Evolutionary conservation across 2,113 vertebrate genomes (phyloP).

Genomic region (Vulpes vulpes): DNA sequence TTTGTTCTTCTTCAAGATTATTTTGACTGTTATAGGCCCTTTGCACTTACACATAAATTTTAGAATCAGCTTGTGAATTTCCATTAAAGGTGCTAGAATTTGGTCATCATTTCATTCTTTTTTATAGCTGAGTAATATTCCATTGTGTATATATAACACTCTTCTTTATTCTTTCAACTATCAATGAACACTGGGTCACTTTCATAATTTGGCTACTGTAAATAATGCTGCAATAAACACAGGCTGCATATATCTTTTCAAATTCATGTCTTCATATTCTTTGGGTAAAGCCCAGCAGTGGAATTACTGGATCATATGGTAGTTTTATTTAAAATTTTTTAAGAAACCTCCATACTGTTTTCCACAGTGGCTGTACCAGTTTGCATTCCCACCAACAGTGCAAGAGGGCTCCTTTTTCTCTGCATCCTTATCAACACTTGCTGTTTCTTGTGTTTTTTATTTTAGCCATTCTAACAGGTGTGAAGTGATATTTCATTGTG

Average conservation of each 20-base stretch:
- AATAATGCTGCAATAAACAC: background rate
- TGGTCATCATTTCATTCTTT: background rate
- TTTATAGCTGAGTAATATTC: background rate
- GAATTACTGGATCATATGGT: background rate
- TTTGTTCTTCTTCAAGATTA: background rate
- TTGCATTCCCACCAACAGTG: background rate
- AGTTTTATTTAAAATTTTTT: background rate
- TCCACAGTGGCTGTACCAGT: background rate
- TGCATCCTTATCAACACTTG: background rate
- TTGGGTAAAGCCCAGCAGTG: background rate
- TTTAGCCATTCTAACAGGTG: background rate
- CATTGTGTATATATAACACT: background rate
- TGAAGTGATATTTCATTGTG: background rate
- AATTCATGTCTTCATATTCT: background rate
- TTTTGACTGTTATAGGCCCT: background rate
- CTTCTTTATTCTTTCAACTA: background rate
- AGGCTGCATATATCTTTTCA: background rate
- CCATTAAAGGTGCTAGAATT: background rate
- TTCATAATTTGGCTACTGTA: background rate
- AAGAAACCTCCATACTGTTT: background rate
- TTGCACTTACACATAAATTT: background rate
- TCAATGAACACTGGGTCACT: background rate
- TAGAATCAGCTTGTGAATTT: conserved; percentile 41
- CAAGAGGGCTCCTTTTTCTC: background rate
- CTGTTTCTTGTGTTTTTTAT: background rate